phyloP scores from a whole-genome alignment of 2,888 invertebrate genomes.

The Apamea anceps region DNA sequence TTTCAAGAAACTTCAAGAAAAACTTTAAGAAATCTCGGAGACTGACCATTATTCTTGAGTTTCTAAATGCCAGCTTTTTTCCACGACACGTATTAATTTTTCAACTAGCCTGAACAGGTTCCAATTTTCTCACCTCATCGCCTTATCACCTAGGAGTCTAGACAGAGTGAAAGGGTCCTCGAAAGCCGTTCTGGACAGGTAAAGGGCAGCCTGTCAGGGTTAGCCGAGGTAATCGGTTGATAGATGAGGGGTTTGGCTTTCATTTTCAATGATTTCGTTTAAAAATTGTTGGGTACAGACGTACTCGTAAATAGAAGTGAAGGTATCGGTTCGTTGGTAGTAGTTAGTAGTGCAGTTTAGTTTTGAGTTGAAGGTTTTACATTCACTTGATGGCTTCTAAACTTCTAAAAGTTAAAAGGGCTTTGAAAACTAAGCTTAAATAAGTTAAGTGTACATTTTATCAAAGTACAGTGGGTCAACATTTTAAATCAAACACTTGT shows the following conservation, averaged over 20 bases:
- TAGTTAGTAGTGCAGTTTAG: not conserved
- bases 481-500: not conserved
- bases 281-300: constrained; percentile 39
- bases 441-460: not conserved
- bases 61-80: constrained; percentile 45
- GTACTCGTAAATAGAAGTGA: constrained; percentile 7
- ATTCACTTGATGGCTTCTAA: constrained; percentile 9
- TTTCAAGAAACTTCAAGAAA: constrained; percentile 20
- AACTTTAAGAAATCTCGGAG: constrained; percentile 27
- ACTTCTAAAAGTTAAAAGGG: not conserved
- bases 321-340: not conserved
- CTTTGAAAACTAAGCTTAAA: not conserved
- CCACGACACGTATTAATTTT: constrained; percentile 47
- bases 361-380: constrained; percentile 8
- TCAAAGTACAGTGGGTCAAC: not conserved
- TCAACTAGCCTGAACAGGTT: constrained; percentile 54
- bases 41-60: constrained; percentile 3
- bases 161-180: constrained; percentile 62
- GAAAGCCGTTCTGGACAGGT: constrained; percentile 55
- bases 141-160: constrained; percentile 50
- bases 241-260: constrained; percentile 50
- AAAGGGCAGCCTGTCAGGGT: constrained; percentile 58
- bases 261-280: constrained; percentile 50
- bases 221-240: constrained; percentile 44
- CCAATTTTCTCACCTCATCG: constrained; percentile 57